These are phyloP conservation scores for Drosophila equinoxialis DNA, from an alignment of 1,140 invertebrate species.

Conservation along the genomic window DNA sequence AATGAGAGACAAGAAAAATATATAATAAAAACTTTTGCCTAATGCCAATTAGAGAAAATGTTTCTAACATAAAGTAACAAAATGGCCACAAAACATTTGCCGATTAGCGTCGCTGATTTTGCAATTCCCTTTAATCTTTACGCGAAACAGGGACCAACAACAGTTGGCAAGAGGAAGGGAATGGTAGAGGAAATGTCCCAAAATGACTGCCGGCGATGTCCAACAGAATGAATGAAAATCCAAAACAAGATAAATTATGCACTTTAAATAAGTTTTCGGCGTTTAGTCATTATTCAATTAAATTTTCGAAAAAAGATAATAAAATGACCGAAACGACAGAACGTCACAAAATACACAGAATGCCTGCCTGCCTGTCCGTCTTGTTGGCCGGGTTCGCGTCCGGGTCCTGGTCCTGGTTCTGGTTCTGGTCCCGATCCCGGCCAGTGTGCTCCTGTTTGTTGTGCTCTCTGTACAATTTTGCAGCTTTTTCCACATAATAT, in stretches of 20 bases:
- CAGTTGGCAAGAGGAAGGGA: neutral
- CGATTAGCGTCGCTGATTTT: constrained; percentile 65
- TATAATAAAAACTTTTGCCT: constrained; percentile 42
- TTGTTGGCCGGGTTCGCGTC: too few species aligned
- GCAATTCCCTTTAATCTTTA: constrained; percentile 65
- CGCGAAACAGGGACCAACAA: constrained; percentile 10
- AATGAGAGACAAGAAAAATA: neutral
- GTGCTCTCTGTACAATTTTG: constrained; percentile 1
- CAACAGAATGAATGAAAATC: constrained; percentile 42
- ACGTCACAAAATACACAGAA: neutral
- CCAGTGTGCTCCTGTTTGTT: neutral
- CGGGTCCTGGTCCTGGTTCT: too few species aligned
- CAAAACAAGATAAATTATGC: constrained; percentile 44
- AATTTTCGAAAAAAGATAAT: constrained; percentile 12
- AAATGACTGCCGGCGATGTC: constrained; percentile 42
- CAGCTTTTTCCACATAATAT: constrained; percentile 41
- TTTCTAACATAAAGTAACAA: constrained; percentile 2
- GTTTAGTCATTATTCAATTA: constrained; percentile 67
- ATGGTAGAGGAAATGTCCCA: neutral
- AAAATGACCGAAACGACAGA: neutral
- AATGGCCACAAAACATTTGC: constrained; percentile 57
- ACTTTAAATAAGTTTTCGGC: constrained; percentile 62
- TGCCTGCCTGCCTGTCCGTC: too few species aligned
- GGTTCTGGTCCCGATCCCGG: neutral
- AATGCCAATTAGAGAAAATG: constrained; percentile 70